These are phyloP conservation scores for Parelbella ahira DNA, from an alignment of 2,888 invertebrate genomes.

Conservation along the genomic window DNA sequence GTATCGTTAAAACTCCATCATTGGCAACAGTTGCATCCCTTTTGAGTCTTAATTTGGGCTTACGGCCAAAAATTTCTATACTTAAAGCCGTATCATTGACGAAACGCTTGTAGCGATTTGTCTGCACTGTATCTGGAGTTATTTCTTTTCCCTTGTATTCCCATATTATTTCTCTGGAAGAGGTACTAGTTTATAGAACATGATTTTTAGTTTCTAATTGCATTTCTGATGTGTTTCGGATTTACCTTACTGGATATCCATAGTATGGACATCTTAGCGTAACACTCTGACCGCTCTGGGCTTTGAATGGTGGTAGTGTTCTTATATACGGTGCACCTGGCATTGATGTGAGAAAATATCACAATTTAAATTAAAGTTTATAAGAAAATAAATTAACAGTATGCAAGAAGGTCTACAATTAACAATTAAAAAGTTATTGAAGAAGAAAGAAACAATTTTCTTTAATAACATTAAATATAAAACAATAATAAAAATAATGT, in stretches of 20 bases:
- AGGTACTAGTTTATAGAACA: not conserved
- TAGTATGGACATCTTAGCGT: constrained; percentile 91
- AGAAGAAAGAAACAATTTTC: too few species aligned
- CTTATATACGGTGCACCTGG: constrained; percentile 88
- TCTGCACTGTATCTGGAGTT: constrained; percentile 47
- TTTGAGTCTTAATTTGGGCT: constrained; percentile 70
- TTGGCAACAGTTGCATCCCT: constrained; percentile 51
- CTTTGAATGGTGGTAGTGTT: constrained; percentile 87
- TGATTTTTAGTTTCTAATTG: too few species aligned
- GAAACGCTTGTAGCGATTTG: constrained; percentile 58
- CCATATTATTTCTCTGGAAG: constrained; percentile 72
- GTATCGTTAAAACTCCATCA: constrained; percentile 81
- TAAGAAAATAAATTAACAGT: too few species aligned
- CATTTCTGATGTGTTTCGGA: too few species aligned
- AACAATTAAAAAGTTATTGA: too few species aligned
- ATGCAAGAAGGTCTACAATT: too few species aligned
- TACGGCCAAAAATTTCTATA: constrained; percentile 70
- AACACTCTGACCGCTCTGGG: constrained; percentile 88
- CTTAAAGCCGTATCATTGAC: constrained; percentile 50
- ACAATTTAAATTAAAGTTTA: too few species aligned
- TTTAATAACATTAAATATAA: too few species aligned
- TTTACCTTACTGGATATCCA: constrained; percentile 87
- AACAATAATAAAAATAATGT: too few species aligned
- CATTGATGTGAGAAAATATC: too few species aligned
- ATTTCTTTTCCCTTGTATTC: constrained; percentile 73